A percentile compares a stretch with the other conserved stretches of the same genome.
phyloP scores from a whole-genome alignment of 2,797 vertebrate genomes.

The Apodemus agrarius region DNA sequence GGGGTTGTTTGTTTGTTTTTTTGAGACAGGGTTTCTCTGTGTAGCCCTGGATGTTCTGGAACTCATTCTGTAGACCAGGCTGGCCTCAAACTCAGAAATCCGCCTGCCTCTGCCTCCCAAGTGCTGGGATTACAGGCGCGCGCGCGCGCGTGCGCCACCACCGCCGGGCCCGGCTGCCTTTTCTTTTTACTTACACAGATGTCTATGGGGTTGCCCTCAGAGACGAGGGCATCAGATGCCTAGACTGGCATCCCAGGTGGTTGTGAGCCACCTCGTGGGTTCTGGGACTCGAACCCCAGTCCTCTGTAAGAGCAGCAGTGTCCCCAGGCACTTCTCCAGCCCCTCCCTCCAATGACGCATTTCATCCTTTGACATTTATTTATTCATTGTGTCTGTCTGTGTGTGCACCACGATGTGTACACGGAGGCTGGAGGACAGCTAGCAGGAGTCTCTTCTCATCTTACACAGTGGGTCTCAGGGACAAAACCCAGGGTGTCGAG shows the following conservation, averaged over 20 bases:
- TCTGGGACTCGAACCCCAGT: neutral
- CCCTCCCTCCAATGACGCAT: neutral
- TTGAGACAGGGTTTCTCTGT: too few species aligned
- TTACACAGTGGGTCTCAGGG: neutral
- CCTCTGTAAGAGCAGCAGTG: neutral
- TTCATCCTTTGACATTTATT: neutral
- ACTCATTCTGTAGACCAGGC: too few species aligned
- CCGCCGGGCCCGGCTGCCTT: neutral
- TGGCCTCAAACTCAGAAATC: too few species aligned
- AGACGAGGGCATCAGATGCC: neutral
- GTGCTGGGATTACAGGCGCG: too few species aligned
- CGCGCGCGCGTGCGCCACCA: too few species aligned
- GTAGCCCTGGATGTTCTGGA: too few species aligned
- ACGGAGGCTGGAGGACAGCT: neutral
- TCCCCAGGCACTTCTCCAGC: neutral
- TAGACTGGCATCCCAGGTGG: neutral
- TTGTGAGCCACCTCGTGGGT: neutral
- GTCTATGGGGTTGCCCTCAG: neutral
- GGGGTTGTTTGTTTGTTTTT: too few species aligned
- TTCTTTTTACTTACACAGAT: neutral
- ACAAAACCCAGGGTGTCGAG: neutral
- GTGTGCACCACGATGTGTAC: rapidly evolving
- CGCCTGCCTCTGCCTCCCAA: too few species aligned
- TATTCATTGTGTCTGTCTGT: neutral
- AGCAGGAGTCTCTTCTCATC: neutral